A percentile compares a stretch with the other conserved stretches of the same genome.
phyloP scores from a whole-genome alignment of 2,888 invertebrate genomes.

The Volucella inflata region DNA sequence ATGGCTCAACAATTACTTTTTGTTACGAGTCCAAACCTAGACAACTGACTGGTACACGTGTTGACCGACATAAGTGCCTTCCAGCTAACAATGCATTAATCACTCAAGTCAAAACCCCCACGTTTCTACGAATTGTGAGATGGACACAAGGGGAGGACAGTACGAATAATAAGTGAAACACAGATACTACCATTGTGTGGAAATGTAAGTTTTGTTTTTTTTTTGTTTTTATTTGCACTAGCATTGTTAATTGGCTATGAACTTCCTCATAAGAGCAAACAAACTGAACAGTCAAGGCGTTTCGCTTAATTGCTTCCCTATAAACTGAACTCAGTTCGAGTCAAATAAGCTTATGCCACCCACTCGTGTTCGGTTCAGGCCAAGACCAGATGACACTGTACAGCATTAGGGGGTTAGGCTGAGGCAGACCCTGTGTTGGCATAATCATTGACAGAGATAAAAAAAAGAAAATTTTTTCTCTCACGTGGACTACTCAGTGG shows the following conservation, averaged over 20 bases:
- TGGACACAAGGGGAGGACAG: background rate
- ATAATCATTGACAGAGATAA: conserved; percentile 58
- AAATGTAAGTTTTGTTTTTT: background rate
- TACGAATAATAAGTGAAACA: background rate
- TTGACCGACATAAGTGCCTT: conserved; percentile 45
- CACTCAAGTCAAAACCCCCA: conserved; percentile 47
- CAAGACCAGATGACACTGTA: conserved; percentile 10
- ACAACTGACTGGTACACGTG: conserved; percentile 67
- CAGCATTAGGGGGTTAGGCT: background rate
- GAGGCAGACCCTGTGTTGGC: conserved; percentile 26
- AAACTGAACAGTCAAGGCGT: conserved; percentile 36
- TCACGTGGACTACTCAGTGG: conserved; percentile 65
- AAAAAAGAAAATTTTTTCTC: conserved; percentile 14
- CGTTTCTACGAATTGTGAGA: background rate
- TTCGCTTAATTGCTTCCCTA: conserved; percentile 33
- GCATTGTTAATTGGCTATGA: conserved; percentile 10
- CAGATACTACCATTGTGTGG: background rate
- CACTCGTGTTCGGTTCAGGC: background rate
- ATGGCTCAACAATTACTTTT: conserved; percentile 50
- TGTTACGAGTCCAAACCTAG: conserved; percentile 46
- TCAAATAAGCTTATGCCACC: background rate
- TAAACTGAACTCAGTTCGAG: background rate
- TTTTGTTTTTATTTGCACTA: no score
- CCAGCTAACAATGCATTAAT: conserved; percentile 63
- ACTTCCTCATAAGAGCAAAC: conserved; percentile 13